Base-by-base conservation (phyloP, 2,113 vertebrate genomes). In the Dendrocopos noguchii region DNA sequence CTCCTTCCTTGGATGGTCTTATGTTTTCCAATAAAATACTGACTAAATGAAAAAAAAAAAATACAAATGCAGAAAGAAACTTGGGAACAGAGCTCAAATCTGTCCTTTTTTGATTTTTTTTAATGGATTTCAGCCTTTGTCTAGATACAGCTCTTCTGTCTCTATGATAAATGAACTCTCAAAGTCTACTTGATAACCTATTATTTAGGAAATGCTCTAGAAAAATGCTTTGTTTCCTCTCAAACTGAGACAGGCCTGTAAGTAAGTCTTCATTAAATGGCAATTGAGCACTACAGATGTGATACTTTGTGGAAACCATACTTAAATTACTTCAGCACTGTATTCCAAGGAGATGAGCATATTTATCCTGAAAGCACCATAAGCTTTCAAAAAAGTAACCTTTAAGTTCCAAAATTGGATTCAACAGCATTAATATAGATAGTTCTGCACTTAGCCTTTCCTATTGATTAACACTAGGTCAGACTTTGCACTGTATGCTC, bases 381-480 rank as follows among this genome's bases (percentile, higher is more conserved):
- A 91, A 76, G 34, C 50, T 92, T 91, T 89, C 64, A 89, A 73
- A 67, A 28, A 88, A 87, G 34, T 56, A 76, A 34, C 3, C 15
- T 85, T 77, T 82, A 90, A 67, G 56, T 63, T 91, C 60, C 36
- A 90, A 92, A 95, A 94, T 80, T 88, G 10, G 25, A 94, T 50
- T 72, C 34, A 95, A 76, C 12, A 55, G 18, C 73, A 92, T 84
- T 89, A 81, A 80, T 85, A 87, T 74, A 90, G 79, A 73, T 66
- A 91, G 47, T 55, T 72, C 42, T 82, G 36, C 22, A 77, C 46
- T 77, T 93, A 83, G 22, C 82, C 76, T 85, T 94, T 95, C 31
- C 7, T 74, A 80, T 33, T 93, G 85, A 91, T 87, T 92, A 87
- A 89, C 80, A 75, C 65, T 87, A 67, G 64, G 81, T 93, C 88